Conservation (phyloP, 2,113 vertebrate genomes). For the Dasyurus viverrinus region DNA sequence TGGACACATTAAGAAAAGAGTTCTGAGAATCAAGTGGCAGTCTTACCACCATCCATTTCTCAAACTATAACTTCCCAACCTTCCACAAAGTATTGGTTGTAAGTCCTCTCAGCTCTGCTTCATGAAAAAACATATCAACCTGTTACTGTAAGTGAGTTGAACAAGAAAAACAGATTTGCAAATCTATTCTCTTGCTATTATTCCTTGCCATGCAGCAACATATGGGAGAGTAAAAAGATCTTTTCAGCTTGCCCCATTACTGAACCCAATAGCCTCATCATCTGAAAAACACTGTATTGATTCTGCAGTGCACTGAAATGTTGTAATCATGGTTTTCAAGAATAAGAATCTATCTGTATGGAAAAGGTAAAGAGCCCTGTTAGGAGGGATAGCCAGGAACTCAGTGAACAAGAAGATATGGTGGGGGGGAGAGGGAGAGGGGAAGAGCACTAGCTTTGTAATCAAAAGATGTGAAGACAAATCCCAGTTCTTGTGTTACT, state of each 20-base stretch:
- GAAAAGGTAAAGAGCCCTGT: not conserved
- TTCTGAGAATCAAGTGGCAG: not conserved
- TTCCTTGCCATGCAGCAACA: not conserved
- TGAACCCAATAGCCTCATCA: not conserved
- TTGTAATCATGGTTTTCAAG: not conserved
- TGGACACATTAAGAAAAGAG: not conserved
- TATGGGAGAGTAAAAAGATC: not conserved
- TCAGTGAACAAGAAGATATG: not conserved
- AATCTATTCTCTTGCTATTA: not conserved
- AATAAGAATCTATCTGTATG: not conserved
- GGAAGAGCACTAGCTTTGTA: not conserved
- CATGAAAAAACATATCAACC: not conserved
- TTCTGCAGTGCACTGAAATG: not conserved
- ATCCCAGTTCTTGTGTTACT: not conserved
- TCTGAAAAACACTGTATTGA: not conserved
- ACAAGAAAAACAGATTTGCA: slow-evolving; percentile 2
- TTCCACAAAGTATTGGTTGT: not conserved
- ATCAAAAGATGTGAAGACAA: not conserved
- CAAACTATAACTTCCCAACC: not conserved
- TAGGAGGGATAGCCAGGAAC: not conserved
- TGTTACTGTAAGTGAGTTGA: not conserved
- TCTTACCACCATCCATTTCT: not conserved
- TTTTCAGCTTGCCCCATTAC: not conserved
- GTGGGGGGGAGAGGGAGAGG: too few species aligned
- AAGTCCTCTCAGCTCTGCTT: not conserved